phyloP scores from a whole-genome alignment of 2,797 vertebrate genomes.

The Chelon labrosus region DNA sequence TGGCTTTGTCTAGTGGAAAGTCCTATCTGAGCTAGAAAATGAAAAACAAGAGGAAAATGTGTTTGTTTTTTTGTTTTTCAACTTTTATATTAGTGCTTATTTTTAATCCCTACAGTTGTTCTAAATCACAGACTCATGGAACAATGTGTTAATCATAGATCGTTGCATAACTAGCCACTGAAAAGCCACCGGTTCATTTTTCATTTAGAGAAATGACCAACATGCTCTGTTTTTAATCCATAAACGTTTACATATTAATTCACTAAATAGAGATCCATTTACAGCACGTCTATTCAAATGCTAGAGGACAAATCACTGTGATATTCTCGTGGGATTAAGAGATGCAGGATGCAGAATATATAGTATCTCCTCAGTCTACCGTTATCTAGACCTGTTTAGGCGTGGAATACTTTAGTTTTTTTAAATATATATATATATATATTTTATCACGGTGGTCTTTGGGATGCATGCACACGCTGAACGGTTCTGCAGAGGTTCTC shows the following conservation, averaged over 20 bases:
- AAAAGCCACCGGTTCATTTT: slow-evolving; percentile 44
- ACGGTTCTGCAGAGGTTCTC: not conserved
- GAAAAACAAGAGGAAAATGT: slow-evolving; percentile 41
- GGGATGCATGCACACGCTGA: slow-evolving; percentile 45
- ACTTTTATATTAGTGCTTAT: slow-evolving; percentile 24
- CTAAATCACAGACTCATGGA: slow-evolving; percentile 57
- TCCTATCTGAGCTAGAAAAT: slow-evolving; percentile 86
- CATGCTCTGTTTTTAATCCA: slow-evolving; percentile 63
- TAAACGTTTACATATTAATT: slow-evolving; percentile 46
- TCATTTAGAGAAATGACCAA: slow-evolving; percentile 52
- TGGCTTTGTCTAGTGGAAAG: slow-evolving; percentile 97
- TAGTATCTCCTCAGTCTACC: slow-evolving; percentile 18
- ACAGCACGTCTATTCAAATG: slow-evolving; percentile 58
- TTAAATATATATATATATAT: too few species aligned
- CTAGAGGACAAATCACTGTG: slow-evolving; percentile 46
- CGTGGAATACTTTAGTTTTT: slow-evolving; percentile 2
- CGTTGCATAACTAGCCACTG: slow-evolving; percentile 45
- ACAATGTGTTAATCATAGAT: slow-evolving; percentile 47
- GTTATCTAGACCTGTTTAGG: slow-evolving; percentile 20
- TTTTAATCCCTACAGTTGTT: slow-evolving; percentile 38
- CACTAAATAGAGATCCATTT: slow-evolving; percentile 58
- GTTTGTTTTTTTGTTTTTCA: slow-evolving; percentile 27
- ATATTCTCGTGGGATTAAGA: slow-evolving; percentile 36
- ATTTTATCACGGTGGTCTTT: slow-evolving; percentile 20
- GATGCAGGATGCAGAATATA: slow-evolving; percentile 48